Evolutionary conservation across 2,113 vertebrate genomes (phyloP).

Genomic region (Erinaceus europaeus): DNA sequence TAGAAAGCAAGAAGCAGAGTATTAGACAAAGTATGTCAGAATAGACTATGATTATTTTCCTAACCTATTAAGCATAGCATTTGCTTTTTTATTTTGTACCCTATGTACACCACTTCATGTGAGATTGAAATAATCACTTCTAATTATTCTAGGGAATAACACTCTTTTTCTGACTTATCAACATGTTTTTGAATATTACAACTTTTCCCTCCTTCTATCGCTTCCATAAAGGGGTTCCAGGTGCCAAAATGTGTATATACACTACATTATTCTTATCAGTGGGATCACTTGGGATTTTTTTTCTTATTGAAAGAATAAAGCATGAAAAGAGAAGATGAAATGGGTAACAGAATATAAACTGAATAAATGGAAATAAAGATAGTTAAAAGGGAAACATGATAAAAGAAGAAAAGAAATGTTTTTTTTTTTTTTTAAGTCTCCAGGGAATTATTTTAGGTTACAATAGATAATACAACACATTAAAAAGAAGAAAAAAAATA

Average conservation of each 20-base stretch:
- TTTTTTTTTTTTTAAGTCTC: too few relatives aligned
- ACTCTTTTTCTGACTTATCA: constrained; percentile 60
- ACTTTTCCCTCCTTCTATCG: background rate
- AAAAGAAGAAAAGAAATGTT: background rate
- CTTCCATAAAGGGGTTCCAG: constrained; percentile 66
- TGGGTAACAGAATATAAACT: constrained; percentile 22
- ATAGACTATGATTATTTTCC: fast-evolving
- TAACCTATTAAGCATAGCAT: background rate
- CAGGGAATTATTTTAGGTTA: constrained; percentile 12
- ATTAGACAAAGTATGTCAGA: background rate
- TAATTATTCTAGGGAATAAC: constrained; percentile 64
- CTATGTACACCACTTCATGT: background rate
- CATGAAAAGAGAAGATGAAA: constrained; percentile 28
- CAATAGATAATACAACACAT: constrained; percentile 21
- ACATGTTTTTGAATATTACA: constrained; percentile 54
- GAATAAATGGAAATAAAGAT: constrained; percentile 35
- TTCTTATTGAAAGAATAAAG: constrained; percentile 59
- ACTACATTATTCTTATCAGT: constrained; percentile 50
- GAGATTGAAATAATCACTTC: constrained; percentile 50
- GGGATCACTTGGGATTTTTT: constrained; percentile 53
- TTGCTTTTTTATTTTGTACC: constrained; percentile 37
- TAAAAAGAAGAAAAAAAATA: constrained; percentile 46
- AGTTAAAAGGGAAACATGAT: background rate
- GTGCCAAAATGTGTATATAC: constrained; percentile 40
- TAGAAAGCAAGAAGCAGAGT: background rate